Percentiles rank a stretch among this genome's conserved stretches.
Evolutionary conservation across 30 jellyfish, hydroid and myxozoan species (phyloP).

Genomic region (Morbakka virulenta): DNA sequence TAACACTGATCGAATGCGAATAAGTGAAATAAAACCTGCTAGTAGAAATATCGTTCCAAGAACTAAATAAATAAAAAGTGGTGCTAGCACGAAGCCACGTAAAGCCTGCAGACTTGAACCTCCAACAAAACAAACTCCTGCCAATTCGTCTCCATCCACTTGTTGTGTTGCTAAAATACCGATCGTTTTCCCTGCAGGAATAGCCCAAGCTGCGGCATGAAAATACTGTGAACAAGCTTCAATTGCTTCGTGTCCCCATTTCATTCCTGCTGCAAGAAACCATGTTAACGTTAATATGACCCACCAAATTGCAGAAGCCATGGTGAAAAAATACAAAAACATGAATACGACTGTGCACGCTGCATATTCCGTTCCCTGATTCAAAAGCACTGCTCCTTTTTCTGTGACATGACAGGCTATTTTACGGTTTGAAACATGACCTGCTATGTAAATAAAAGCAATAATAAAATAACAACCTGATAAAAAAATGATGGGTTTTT

Average conservation of each 20-base stretch:
- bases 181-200: conserved; percentile 98
- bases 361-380: conserved; percentile 99
- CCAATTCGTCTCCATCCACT: conserved; percentile 96
- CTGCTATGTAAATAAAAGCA: conserved; percentile 80
- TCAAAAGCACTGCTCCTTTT: conserved; percentile 47
- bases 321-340: conserved; percentile 86
- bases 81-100: conserved; percentile 94
- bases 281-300: conserved; percentile 90
- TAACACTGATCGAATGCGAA: conserved; percentile 82
- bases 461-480: conserved; percentile 89
- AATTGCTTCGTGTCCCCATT: conserved; percentile 99
- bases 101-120: conserved; percentile 90
- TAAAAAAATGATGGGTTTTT: too few species aligned
- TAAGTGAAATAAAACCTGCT: conserved; percentile 92
- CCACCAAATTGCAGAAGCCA: conserved; percentile 99
- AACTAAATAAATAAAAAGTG: conserved; percentile 80
- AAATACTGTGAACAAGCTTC: conserved; percentile 93
- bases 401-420: conserved; percentile 83
- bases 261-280: conserved; percentile 99
- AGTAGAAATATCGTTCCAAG: conserved; percentile 91
- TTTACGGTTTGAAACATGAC: conserved; percentile 70
- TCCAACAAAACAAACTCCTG: conserved; percentile 98
- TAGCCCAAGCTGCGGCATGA: conserved; percentile 99
- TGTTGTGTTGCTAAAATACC: conserved; percentile 94
- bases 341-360: conserved; percentile 93